Conservation (phyloP, 1,140 invertebrate species). For the Bombyx mandarina region DNA sequence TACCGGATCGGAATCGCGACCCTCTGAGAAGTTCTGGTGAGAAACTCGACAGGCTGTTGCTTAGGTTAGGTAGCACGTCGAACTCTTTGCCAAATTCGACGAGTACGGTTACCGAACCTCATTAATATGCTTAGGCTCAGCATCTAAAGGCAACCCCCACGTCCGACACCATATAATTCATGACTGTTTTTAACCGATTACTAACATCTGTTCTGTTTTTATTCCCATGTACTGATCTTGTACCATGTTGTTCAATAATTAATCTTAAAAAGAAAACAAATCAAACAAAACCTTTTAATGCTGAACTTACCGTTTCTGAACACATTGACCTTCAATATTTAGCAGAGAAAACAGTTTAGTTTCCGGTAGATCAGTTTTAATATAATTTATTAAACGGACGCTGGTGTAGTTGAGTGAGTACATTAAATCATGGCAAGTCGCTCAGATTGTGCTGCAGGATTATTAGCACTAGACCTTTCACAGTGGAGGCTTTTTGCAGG, state of each 20-base stretch:
- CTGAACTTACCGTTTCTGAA: not conserved
- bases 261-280: not conserved
- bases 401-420: not conserved
- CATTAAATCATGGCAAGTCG: slow-evolving; percentile 2
- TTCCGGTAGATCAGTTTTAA: not conserved
- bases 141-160: slow-evolving; percentile 22
- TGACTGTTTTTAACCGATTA: no score
- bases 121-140: slow-evolving; percentile 23
- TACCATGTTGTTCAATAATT: not conserved
- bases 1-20: no score
- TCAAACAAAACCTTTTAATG: not conserved
- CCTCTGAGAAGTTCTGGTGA: no score
- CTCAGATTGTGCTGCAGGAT: not conserved
- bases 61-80: no score
- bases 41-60: no score
- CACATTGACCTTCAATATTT: not conserved
- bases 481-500: slow-evolving; percentile 21
- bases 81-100: no score
- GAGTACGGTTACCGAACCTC: no score
- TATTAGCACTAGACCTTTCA: slow-evolving; percentile 1
- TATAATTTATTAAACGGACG: no score
- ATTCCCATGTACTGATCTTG: no score
- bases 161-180: slow-evolving; percentile 13
- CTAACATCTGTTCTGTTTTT: no score
- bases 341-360: not conserved